Evolutionary conservation across 2,113 vertebrate species (phyloP).

Genomic region (Lamprologus ornatipinnis): DNA sequence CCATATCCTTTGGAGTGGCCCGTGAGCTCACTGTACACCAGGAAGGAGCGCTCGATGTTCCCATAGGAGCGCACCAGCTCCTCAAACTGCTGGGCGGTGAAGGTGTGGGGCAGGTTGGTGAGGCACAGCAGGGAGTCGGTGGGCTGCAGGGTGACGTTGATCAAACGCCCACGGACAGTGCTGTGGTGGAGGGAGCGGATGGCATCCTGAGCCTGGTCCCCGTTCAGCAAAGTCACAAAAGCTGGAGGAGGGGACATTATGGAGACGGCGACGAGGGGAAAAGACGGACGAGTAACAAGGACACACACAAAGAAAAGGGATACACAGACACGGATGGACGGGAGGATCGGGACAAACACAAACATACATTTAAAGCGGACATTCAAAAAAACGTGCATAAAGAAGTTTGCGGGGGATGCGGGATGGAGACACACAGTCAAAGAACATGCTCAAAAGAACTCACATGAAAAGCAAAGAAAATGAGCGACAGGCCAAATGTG

Average conservation of each 20-base stretch:
- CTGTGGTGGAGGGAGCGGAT: slow-evolving; percentile 86
- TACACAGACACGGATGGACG: slow-evolving; percentile 17
- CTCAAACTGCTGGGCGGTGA: slow-evolving; percentile 83
- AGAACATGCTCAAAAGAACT: slow-evolving; percentile 30
- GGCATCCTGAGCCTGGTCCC: slow-evolving; percentile 92
- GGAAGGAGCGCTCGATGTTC: slow-evolving; percentile 92
- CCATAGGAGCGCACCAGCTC: slow-evolving; percentile 89
- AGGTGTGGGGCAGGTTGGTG: slow-evolving; percentile 85
- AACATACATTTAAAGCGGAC: slow-evolving; percentile 48
- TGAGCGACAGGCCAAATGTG: slow-evolving; percentile 13
- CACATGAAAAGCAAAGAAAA: slow-evolving; percentile 26
- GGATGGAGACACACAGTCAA: background rate
- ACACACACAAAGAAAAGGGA: slow-evolving; percentile 23
- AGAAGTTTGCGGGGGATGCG: background rate
- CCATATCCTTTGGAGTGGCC: slow-evolving; percentile 95
- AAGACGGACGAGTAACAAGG: slow-evolving; percentile 5
- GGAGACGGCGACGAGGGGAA: slow-evolving; percentile 42
- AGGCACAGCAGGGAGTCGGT: slow-evolving; percentile 93
- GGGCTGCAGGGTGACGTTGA: slow-evolving; percentile 90
- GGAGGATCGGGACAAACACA: background rate
- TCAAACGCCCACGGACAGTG: slow-evolving; percentile 82
- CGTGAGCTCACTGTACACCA: slow-evolving; percentile 88
- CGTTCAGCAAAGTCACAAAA: slow-evolving; percentile 92
- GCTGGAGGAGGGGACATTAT: slow-evolving; percentile 76
- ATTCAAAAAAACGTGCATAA: slow-evolving; percentile 39